These are phyloP conservation scores for Iguana delicatissima DNA, from an alignment of 2,797 vertebrate species.

Conservation along the genomic window DNA sequence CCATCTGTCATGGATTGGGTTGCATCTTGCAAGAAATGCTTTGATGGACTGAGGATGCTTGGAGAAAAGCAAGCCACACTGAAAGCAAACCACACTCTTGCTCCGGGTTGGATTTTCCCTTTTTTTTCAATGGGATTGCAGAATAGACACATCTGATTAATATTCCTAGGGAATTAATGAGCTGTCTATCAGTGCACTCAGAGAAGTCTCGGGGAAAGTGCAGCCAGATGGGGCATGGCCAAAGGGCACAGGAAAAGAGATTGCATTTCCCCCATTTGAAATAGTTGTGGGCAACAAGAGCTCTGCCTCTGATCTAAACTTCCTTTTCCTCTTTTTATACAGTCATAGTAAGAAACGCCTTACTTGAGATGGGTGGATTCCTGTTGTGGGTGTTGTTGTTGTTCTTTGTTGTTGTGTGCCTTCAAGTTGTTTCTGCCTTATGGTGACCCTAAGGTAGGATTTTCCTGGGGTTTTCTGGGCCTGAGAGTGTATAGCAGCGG, in stretches of 20 bases:
- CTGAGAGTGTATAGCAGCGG: too few species aligned
- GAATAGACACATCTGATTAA: constrained; percentile 25
- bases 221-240: constrained; percentile 33
- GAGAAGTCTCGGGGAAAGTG: constrained; percentile 15
- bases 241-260: constrained; percentile 20
- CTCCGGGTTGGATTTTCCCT: not conserved
- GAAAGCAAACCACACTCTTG: not conserved
- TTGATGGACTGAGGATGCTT: not conserved
- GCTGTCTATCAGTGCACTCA: constrained; percentile 23
- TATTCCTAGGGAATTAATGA: constrained; percentile 34
- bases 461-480: too few species aligned
- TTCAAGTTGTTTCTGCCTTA: too few species aligned
- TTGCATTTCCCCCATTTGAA: constrained; percentile 20
- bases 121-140: constrained; percentile 8
- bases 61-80: not conserved
- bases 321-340: not conserved
- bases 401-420: too few species aligned
- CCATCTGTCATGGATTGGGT: too few species aligned
- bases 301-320: not conserved
- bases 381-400: too few species aligned
- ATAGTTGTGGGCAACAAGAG: not conserved
- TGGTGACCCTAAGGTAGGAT: too few species aligned
- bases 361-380: not conserved
- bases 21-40: not conserved
- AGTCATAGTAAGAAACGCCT: not conserved